A percentile compares a stretch with the other conserved stretches of the same genome.
Evolutionary conservation across 1,140 invertebrate species (phyloP).

Genomic region (Bombus cullumanus): DNA sequence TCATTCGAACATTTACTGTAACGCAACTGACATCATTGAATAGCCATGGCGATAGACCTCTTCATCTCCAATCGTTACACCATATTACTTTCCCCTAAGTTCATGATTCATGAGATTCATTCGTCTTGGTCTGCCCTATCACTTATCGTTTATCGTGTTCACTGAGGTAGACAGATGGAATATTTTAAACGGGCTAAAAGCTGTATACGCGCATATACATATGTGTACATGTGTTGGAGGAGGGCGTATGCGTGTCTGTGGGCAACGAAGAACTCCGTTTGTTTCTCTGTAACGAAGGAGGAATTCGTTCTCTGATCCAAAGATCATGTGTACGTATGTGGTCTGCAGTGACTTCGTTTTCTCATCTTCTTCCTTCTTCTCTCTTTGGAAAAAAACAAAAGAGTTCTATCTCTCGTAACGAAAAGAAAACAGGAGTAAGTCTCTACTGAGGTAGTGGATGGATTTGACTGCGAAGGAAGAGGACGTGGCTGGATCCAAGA

Average conservation of each 20-base stretch:
- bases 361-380: background rate
- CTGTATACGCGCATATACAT: conserved; percentile 17
- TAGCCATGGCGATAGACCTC: background rate
- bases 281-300: background rate
- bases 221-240: conserved; percentile 8
- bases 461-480: conserved; percentile 37
- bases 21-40: background rate
- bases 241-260: background rate
- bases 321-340: background rate
- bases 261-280: background rate
- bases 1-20: background rate
- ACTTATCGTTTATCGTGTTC: conserved; percentile 77
- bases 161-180: conserved; percentile 81
- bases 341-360: background rate
- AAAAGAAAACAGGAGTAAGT: conserved; percentile 40
- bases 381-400: conserved; percentile 40
- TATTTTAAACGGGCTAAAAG: conserved; percentile 52
- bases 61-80: background rate
- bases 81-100: background rate
- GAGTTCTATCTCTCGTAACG: conserved; percentile 21
- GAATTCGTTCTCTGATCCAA: background rate
- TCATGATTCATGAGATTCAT: conserved; percentile 57
- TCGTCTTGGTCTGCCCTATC: conserved; percentile 66
- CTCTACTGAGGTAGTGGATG: conserved; percentile 56
- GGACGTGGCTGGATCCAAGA: too few relatives aligned